Percentiles rank a stretch among this genome's conserved stretches.
Conservation (phyloP, 1,140 invertebrate species). For the Anthonomus grandis region DNA sequence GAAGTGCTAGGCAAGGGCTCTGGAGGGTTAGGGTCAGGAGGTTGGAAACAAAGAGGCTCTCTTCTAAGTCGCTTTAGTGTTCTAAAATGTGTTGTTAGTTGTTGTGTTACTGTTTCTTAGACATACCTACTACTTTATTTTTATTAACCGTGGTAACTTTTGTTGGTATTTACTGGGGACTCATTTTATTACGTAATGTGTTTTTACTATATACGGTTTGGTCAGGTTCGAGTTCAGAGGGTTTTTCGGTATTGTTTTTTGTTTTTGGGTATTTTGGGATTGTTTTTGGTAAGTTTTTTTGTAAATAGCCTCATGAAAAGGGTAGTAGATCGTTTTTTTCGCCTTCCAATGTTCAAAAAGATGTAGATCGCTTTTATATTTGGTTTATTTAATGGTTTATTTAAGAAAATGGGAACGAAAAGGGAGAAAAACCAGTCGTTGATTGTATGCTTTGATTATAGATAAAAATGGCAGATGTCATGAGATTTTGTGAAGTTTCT, state of each 20-base stretch:
- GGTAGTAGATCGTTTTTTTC: constrained; percentile 1
- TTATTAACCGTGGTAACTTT: constrained; percentile 6
- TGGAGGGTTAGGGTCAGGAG: neutral
- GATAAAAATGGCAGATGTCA: constrained; percentile 18
- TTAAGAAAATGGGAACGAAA: too few relatives aligned
- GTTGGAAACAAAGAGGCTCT: neutral
- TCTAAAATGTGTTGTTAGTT: neutral
- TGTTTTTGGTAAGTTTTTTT: too few relatives aligned
- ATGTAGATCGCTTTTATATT: too few relatives aligned
- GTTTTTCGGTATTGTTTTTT: too few relatives aligned
- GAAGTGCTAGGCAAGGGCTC: neutral
- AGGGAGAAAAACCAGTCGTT: constrained; percentile 18
- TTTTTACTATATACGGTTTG: neutral
- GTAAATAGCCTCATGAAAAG: neutral
- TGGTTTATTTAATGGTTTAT: too few relatives aligned
- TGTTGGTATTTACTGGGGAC: neutral
- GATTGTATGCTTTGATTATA: constrained; percentile 27
- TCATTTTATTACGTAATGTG: neutral
- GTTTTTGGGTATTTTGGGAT: neutral
- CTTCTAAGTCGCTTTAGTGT: constrained; percentile 3
- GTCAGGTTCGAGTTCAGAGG: too few relatives aligned
- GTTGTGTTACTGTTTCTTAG: neutral
- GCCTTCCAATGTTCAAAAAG: neutral
- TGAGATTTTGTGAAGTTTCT: constrained; percentile 13
- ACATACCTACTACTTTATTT: neutral